Conservation (phyloP, 2,797 vertebrate species). For the Merluccius polli region DNA sequence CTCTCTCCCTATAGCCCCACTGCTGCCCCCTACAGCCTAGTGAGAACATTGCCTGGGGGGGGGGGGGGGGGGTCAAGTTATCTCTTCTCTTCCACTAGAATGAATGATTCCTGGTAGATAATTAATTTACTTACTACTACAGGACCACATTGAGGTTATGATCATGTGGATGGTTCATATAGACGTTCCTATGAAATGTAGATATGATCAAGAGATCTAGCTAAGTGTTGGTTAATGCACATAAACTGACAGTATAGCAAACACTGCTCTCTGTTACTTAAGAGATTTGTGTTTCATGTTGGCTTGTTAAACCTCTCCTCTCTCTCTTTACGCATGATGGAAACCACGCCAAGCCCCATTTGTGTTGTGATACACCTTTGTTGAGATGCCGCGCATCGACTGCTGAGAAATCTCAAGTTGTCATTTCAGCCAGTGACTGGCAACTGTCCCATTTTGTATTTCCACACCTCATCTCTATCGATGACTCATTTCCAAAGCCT, state of each 20-base stretch:
- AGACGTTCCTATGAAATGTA: not conserved
- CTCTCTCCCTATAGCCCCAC: not conserved
- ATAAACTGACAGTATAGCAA: too few species aligned
- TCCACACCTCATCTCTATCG: slow-evolving; percentile 62
- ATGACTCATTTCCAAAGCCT: slow-evolving; percentile 77
- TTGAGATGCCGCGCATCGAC: slow-evolving; percentile 48
- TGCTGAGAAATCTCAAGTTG: slow-evolving; percentile 60
- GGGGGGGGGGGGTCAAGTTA: too few species aligned
- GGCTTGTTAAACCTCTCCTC: not conserved
- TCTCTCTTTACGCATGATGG: slow-evolving; percentile 22
- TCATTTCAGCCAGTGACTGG: slow-evolving; percentile 66
- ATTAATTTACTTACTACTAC: not conserved
- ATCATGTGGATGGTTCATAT: not conserved
- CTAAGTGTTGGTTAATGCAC: too few species aligned
- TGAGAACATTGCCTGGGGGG: not conserved
- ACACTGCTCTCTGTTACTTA: not conserved
- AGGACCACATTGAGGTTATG: too few species aligned
- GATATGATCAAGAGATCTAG: too few species aligned
- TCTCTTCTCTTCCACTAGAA: not conserved
- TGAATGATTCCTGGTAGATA: not conserved
- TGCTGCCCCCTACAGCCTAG: not conserved
- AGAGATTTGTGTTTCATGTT: slow-evolving; percentile 16
- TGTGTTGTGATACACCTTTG: slow-evolving; percentile 50
- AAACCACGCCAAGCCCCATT: slow-evolving; percentile 32
- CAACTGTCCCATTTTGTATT: slow-evolving; percentile 64